A percentile compares a stretch with the other conserved stretches of the same genome.
phyloP scores from a whole-genome alignment of 23 tunicate genomes.

The Aplidium turbinatum region DNA sequence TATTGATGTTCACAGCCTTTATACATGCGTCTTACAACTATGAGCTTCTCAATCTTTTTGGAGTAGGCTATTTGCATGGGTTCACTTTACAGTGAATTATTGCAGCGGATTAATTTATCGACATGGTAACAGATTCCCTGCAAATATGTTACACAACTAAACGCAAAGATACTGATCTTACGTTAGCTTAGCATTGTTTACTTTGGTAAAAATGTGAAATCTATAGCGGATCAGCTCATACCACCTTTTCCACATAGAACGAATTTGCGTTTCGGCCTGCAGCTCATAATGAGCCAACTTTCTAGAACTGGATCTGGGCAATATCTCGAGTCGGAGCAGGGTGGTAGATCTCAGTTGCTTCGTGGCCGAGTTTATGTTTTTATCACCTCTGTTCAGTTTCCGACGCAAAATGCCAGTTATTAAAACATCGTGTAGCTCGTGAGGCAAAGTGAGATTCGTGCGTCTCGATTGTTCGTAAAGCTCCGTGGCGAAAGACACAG shows the following conservation, averaged over 20 bases:
- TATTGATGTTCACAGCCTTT: too few relatives aligned
- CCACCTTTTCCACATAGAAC: conserved; percentile 40
- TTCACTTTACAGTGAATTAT: too few relatives aligned
- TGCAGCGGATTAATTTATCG: too few relatives aligned
- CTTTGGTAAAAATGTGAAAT: conserved; percentile 33
- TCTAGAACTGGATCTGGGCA: conserved; percentile 8
- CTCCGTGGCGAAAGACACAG: conserved; percentile 50
- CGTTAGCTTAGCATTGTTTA: too few relatives aligned
- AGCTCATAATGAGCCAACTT: conserved; percentile 20
- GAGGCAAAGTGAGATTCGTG: conserved; percentile 18
- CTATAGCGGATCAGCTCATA: conserved; percentile 20
- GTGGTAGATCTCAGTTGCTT: background rate
- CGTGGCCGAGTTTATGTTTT: conserved; percentile 16
- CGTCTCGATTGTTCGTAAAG: conserved; percentile 24
- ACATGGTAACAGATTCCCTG: too few relatives aligned
- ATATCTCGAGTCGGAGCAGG: background rate
- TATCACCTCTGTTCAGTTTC: conserved; percentile 50
- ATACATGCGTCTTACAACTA: too few relatives aligned
- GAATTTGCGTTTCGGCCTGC: conserved; percentile 19
- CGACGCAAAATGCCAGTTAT: conserved; percentile 85
- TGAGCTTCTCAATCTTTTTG: too few relatives aligned
- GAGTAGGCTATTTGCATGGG: too few relatives aligned
- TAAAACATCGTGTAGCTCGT: conserved; percentile 42
- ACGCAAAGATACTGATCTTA: too few relatives aligned
- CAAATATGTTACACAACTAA: too few relatives aligned